Evolutionary conservation across 2,797 vertebrate species (phyloP).

Genomic region (Geotrypetes seraphini): DNA sequence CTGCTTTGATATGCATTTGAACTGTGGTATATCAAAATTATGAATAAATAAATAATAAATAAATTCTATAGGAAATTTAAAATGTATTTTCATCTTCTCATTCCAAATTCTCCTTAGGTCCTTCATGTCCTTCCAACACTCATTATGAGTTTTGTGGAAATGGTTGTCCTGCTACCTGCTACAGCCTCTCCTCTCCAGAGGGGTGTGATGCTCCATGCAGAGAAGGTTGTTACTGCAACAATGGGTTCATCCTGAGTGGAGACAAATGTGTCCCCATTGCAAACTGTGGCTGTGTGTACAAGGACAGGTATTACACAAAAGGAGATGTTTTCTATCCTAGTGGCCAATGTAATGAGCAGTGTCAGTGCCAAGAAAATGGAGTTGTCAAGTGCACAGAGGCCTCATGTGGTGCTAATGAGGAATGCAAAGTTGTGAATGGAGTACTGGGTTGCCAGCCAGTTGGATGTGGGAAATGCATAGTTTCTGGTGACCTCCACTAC

Average conservation of each 20-base stretch:
- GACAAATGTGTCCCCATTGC: conserved; percentile 33
- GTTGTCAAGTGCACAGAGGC: conserved; percentile 18
- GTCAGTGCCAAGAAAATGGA: conserved; percentile 22
- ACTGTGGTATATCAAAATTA: too few relatives aligned
- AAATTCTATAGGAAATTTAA: too few relatives aligned
- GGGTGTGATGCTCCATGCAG: conserved; percentile 36
- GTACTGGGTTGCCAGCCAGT: conserved; percentile 14
- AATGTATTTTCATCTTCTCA: too few relatives aligned
- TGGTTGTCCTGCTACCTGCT: conserved; percentile 38
- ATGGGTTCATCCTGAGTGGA: conserved; percentile 38
- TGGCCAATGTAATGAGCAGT: conserved; percentile 30
- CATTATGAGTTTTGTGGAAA: conserved; percentile 45
- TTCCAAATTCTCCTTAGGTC: conserved; percentile 9
- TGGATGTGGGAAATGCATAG: conserved; percentile 49
- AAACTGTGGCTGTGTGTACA: conserved; percentile 44
- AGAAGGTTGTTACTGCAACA: conserved; percentile 49
- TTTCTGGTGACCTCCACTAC: conserved; percentile 56
- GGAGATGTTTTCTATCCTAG: conserved; percentile 21
- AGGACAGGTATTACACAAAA: conserved; percentile 24
- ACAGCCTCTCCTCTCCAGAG: conserved; percentile 5
- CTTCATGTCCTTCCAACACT: conserved; percentile 38
- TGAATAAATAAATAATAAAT: too few relatives aligned
- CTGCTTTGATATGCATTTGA: too few relatives aligned
- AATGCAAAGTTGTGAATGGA: conserved; percentile 8
- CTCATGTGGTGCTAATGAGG: conserved; percentile 18